Base-by-base conservation (phyloP, 2,888 invertebrate species). In the Scrobipalpa atriplicella region DNA sequence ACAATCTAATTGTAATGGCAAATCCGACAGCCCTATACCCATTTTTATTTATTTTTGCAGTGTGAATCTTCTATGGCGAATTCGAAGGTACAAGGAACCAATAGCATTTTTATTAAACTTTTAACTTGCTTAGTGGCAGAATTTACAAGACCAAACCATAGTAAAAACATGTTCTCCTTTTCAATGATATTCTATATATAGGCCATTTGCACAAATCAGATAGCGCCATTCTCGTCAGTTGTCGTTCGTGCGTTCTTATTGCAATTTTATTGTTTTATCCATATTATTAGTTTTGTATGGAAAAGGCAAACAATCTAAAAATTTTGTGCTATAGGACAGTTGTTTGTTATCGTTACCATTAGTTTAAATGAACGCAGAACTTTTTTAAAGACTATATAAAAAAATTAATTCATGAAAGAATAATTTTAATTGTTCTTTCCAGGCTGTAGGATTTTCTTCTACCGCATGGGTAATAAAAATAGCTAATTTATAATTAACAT, bases 361-460 rank as follows among this genome's bases (percentile, higher is more conserved):
- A n/a, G n/a, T n/a, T n/a, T n/a, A n/a, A n/a, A 7, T 51, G 16
- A 7, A 16, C 16, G 16, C 16, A 1, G 2, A 51, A 51, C 16
- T 1, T 2, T n/a, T 51, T 51, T 7, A 16, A 51, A n/a, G 10
- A 51, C 2, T 41, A 41, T 9, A 8, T 19, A 61, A 16, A 29
- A 29, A 29, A 29, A 3, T 29, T 29, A 2, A 29, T 29, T 3
- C 29, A 29, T 29, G 29, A 5, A 29, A 2, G 29, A 2, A 29
- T 29, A 29, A 29, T 3, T 29, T 29, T 29, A 43, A 43, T 43
- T 10, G 3, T 5, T 5, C 41, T 66, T 75, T 78, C 39, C 72
- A 85, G 85, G 81, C 83, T 43, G 69, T 79, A 10, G 86, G 86
- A 39, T 86, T 84, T 68, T 83, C 83, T 68, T 70, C 81, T 11